A percentile compares a stretch with the other conserved stretches of the same genome.
Evolutionary conservation across 2,113 vertebrate genomes (phyloP).

Genomic region (Odontophorus gujanensis): DNA sequence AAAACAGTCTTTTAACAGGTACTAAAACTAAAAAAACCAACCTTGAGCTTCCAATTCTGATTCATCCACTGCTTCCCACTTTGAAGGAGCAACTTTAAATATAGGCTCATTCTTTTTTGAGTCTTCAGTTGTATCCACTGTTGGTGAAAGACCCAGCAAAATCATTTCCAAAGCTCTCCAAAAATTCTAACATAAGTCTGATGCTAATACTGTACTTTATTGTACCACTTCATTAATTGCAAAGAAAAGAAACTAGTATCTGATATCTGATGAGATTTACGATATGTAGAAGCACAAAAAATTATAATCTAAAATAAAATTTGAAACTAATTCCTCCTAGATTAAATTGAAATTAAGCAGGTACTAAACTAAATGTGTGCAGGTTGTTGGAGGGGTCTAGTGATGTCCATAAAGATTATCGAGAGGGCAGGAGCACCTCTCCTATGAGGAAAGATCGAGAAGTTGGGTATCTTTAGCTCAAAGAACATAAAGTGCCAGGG

Average conservation of each 20-base stretch:
- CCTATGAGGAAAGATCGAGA: too few relatives aligned
- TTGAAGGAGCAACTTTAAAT: constrained; percentile 97
- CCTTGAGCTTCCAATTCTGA: constrained; percentile 92
- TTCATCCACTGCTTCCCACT: constrained; percentile 98
- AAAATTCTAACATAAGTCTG: accelerated
- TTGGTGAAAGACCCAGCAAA: constrained; percentile 8
- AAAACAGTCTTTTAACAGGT: not conserved
- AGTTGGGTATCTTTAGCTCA: too few relatives aligned
- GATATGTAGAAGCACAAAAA: too few relatives aligned
- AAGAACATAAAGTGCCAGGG: too few relatives aligned
- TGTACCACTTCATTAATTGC: not conserved
- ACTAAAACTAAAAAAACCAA: constrained; percentile 78
- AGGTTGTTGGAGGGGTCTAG: not conserved
- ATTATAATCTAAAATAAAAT: not conserved
- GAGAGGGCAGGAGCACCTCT: too few relatives aligned
- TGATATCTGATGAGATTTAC: too few relatives aligned
- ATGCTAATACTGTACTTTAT: not conserved
- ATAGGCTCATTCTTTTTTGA: constrained; percentile 89
- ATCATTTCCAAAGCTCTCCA: not conserved
- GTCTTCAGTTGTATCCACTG: constrained; percentile 83
- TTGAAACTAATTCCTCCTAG: not conserved
- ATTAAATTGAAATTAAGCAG: not conserved
- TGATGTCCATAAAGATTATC: not conserved
- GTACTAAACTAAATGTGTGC: not conserved
- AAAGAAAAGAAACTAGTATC: not conserved